These are phyloP conservation scores for Fistularia commersonii DNA, from an alignment of 2,797 vertebrate genomes.

Conservation along the genomic window DNA sequence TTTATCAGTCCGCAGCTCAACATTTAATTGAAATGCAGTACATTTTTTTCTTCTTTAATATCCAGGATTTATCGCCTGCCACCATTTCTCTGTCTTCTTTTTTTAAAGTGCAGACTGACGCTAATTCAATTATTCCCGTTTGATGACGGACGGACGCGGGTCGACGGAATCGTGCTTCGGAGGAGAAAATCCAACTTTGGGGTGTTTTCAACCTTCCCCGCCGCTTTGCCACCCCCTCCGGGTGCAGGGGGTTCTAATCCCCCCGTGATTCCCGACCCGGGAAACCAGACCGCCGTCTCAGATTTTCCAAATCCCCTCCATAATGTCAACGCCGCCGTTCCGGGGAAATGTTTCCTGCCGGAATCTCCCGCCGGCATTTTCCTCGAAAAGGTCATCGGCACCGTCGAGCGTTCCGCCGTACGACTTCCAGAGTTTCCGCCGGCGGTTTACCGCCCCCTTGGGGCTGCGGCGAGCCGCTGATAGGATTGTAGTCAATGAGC, in stretches of 20 bases:
- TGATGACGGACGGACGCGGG: too few species aligned
- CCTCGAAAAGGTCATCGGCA: slow-evolving; percentile 55
- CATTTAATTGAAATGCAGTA: background rate
- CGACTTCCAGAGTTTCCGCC: slow-evolving; percentile 29
- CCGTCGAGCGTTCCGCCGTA: slow-evolving; percentile 24
- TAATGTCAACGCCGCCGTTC: slow-evolving; percentile 48
- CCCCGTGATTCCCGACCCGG: slow-evolving; percentile 22
- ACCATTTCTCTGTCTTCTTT: background rate
- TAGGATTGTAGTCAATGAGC: too few species aligned
- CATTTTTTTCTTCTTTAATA: slow-evolving; percentile 25
- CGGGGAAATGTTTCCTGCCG: slow-evolving; percentile 51
- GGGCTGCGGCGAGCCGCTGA: too few species aligned
- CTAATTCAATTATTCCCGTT: slow-evolving; percentile 11
- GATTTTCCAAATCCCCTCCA: slow-evolving; percentile 44
- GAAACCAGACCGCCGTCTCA: slow-evolving; percentile 23
- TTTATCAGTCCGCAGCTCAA: slow-evolving; percentile 19
- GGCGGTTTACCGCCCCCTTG: too few species aligned
- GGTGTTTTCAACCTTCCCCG: background rate
- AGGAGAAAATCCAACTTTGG: background rate
- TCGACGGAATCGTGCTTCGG: too few species aligned
- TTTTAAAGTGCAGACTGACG: slow-evolving; percentile 16
- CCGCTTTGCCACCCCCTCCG: background rate
- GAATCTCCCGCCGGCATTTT: slow-evolving; percentile 55
- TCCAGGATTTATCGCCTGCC: slow-evolving; percentile 24
- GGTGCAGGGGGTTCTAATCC: slow-evolving; percentile 22